phyloP scores from a whole-genome alignment of 2,113 vertebrate species.

The Dermatemys mawii region DNA sequence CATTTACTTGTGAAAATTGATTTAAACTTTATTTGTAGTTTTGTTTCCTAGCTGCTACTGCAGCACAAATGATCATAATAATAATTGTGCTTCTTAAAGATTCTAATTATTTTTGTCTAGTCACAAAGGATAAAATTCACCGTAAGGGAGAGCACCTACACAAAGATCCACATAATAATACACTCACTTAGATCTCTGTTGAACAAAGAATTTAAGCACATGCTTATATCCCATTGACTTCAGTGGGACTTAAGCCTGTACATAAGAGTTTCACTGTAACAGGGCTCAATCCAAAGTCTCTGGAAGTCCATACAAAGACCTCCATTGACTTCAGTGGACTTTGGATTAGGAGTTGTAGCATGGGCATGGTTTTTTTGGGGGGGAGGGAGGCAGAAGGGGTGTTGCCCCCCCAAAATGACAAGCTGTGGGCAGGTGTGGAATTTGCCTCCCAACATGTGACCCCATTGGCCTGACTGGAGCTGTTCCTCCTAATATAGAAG shows the following conservation, averaged over 20 bases:
- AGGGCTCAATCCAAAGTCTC: neutral
- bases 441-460: no score
- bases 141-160: neutral
- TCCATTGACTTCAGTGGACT: neutral
- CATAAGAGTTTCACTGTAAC: neutral
- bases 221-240: neutral
- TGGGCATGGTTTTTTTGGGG: no score
- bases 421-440: no score
- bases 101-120: neutral
- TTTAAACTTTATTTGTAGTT: neutral
- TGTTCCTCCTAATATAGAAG: no score
- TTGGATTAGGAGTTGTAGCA: no score
- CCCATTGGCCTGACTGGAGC: no score
- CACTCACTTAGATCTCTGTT: neutral
- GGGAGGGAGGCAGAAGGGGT: neutral
- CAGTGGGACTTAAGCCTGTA: neutral
- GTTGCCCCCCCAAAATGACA: no score
- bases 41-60: neutral
- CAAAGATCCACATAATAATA: neutral
- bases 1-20: neutral
- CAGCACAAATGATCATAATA: neutral
- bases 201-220: neutral
- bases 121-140: neutral
- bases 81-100: neutral
- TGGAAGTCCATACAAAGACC: neutral